phyloP scores from a whole-genome alignment of 2,797 vertebrate genomes.

The Ataeniobius toweri region DNA sequence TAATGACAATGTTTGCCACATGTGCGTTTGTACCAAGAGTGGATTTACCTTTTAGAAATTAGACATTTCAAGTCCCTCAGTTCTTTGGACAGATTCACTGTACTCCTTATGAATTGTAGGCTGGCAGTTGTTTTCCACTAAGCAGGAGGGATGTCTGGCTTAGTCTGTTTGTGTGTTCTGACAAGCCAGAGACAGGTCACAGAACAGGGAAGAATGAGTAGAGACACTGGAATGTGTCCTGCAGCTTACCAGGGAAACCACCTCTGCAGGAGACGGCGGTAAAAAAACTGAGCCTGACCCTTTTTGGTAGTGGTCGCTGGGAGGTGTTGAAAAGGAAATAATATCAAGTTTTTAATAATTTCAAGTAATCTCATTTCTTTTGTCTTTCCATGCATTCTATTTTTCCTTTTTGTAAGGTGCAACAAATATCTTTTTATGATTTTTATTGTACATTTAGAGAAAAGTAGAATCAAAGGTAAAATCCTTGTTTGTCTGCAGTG shows the following conservation, averaged over 20 bases:
- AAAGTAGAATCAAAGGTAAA: too few relatives aligned
- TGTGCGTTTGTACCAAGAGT: slow-evolving; percentile 75
- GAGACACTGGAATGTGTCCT: slow-evolving; percentile 16
- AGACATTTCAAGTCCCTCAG: neutral
- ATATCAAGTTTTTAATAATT: too few relatives aligned
- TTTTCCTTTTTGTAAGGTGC: too few relatives aligned
- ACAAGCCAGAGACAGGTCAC: slow-evolving; percentile 13
- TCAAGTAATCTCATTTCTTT: too few relatives aligned
- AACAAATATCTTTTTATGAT: too few relatives aligned
- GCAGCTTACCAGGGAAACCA: slow-evolving; percentile 26
- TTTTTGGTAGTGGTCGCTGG: neutral
- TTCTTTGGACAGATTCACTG: neutral
- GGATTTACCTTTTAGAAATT: slow-evolving; percentile 60
- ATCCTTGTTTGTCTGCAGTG: too few relatives aligned
- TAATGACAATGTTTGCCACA: slow-evolving; percentile 77
- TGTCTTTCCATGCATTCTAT: too few relatives aligned
- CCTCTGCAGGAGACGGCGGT: neutral
- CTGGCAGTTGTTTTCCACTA: slow-evolving; percentile 11
- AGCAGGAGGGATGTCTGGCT: slow-evolving; percentile 12
- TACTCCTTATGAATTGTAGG: neutral
- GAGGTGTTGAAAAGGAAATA: neutral
- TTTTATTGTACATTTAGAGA: too few relatives aligned
- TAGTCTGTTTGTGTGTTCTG: slow-evolving; percentile 11
- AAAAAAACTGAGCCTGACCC: neutral
- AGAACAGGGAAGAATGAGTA: neutral